Evolutionary conservation across 2,888 invertebrate genomes (phyloP).

Genomic region (Calameuta pallipes): DNA sequence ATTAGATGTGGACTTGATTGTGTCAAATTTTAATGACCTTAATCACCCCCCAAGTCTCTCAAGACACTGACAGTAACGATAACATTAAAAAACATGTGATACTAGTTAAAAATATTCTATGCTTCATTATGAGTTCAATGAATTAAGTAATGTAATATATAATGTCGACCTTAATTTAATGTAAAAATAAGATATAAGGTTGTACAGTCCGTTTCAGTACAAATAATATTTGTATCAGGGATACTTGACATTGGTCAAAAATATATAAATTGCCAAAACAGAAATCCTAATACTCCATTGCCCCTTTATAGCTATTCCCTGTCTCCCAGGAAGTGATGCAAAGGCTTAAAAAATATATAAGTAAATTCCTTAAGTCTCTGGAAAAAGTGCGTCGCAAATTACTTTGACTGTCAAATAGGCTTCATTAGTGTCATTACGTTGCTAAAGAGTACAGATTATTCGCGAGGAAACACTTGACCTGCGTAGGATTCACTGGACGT

Average conservation of each 20-base stretch:
- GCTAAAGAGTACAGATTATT: not conserved
- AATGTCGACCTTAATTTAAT: too few species aligned
- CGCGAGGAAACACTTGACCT: not conserved
- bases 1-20: constrained; percentile 49
- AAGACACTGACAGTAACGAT: not conserved
- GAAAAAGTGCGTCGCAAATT: not conserved
- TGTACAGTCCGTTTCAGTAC: not conserved
- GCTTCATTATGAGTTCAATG: not conserved
- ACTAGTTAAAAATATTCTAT: not conserved
- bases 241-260: not conserved
- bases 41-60: not conserved
- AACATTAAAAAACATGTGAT: not conserved
- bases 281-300: not conserved
- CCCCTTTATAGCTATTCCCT: not conserved
- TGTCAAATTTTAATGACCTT: constrained; percentile 23
- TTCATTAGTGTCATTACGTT: not conserved
- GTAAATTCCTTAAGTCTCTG: not conserved
- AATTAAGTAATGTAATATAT: not conserved
- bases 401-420: not conserved
- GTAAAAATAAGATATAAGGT: not conserved
- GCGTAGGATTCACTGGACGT: not conserved
- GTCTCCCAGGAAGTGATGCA: not conserved
- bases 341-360: not conserved
- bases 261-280: not conserved
- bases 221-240: not conserved